Base-by-base conservation (phyloP, 2,888 invertebrate species). In the Notocelia uddmanniana region DNA sequence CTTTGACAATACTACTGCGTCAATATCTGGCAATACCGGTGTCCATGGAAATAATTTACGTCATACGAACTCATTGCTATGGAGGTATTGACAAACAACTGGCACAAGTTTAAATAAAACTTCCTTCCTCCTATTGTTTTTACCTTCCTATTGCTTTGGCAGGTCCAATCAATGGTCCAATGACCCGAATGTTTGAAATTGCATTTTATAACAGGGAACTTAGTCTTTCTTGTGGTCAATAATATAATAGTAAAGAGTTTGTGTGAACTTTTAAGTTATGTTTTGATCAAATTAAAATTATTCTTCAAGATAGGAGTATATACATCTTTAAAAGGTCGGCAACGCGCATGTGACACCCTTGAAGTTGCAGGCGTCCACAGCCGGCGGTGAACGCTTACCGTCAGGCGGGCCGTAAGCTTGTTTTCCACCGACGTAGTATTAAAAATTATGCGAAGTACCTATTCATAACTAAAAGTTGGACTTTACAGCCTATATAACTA, bases 121-220 rank as follows among this genome's bases (percentile, higher is more conserved):
- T 45, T 45, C 45, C 45, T 45, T 45, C 45, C 45, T 45, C n/a
- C 45, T 45, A 45, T 45, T 45, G 45, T 45, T 45, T 41, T 45
- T 45, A 45, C n/a, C 41, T 41, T 15, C 15, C n/a, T n/a, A n/a
- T n/a, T 45, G 45, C 15, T n/a, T n/a, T 45, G 15, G 5, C n/a
- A n/a, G 31, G 31, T 6, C 31, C 26, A 5, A 5, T 5, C 26
- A 2, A 26, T n/a, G 3, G 13, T 37, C 37, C 15, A 41, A 15
- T 15, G 15, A 15, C 41, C 41, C 41, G 15, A 41, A 15, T 41
- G 0, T 3, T 41, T 15, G 15, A 41, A 5, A 15, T 0, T 5
- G 41, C 41, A 41, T 41, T 41, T 41, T 37, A 37, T 15, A 37
- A 37, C 3, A 37, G 13, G 3, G 13, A 37, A 13, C 2, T 11